Percentiles rank a stretch among this genome's conserved stretches.
Conservation (phyloP, 64 coral and sea anemone genomes). For the Stichodactyla helianthus region DNA sequence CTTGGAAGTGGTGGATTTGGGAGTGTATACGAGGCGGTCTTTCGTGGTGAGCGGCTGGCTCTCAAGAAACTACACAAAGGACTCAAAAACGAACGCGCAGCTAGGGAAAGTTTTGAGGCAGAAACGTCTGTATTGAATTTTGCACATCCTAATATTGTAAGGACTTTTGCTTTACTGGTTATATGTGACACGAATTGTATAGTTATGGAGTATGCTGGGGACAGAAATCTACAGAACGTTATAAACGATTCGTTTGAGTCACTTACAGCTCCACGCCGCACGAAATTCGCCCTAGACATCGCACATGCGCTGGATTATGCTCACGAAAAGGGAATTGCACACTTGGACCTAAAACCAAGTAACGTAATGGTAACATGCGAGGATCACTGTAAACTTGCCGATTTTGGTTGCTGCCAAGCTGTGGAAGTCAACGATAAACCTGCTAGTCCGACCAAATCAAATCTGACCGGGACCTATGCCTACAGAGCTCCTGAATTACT, state of each 20-base stretch:
- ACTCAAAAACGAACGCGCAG: conserved; percentile 91
- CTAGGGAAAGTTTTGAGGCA: conserved; percentile 89
- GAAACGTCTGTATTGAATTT: conserved; percentile 88
- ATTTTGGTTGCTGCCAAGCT: conserved; percentile 95
- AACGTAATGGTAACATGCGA: conserved; percentile 86
- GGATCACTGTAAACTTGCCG: conserved; percentile 90
- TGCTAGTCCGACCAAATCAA: conserved; percentile 96
- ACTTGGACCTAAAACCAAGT: conserved; percentile 93
- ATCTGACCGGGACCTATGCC: conserved; percentile 93
- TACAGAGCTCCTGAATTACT: conserved; percentile 93
- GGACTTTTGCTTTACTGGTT: conserved; percentile 55
- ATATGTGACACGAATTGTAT: conserved; percentile 61
- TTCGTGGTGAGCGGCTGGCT: conserved; percentile 70
- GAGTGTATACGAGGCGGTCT: conserved; percentile 85
- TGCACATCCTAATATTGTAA: conserved; percentile 92
- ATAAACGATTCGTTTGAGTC: conserved; percentile 77
- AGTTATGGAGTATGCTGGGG: conserved; percentile 93
- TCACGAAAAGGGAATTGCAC: conserved; percentile 87
- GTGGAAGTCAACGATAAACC: conserved; percentile 89
- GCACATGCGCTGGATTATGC: conserved; percentile 76
- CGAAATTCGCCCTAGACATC: conserved; percentile 87
- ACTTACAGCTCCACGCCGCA: conserved; percentile 52
- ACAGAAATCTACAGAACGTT: conserved; percentile 84
- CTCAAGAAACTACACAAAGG: conserved; percentile 89
- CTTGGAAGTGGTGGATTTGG: conserved; percentile 94